These are phyloP conservation scores for Eupleurogrammus muticus DNA, from an alignment of 2,797 vertebrate species.

Conservation along the genomic window DNA sequence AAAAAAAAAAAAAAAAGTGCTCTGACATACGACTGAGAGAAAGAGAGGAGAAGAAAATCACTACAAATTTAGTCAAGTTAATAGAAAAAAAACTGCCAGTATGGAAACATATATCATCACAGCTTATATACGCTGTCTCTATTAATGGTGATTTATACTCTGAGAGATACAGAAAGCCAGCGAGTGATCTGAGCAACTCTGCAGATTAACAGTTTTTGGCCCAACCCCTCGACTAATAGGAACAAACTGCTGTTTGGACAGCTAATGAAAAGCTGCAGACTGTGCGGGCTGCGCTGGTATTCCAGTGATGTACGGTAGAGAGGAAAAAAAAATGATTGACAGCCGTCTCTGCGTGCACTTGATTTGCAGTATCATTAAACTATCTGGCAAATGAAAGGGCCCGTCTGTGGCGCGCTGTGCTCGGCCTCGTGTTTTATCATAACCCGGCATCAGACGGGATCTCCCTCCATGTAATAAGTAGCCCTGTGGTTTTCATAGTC, in stretches of 20 bases:
- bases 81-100: too few relatives aligned
- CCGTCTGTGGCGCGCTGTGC: slow-evolving; percentile 21
- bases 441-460: slow-evolving; percentile 55
- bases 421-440: slow-evolving; percentile 40
- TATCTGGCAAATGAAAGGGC: slow-evolving; percentile 45
- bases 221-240: not conserved
- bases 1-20: too few relatives aligned
- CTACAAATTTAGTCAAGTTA: too few relatives aligned
- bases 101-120: too few relatives aligned
- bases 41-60: too few relatives aligned
- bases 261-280: not conserved
- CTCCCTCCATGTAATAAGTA: slow-evolving; percentile 60
- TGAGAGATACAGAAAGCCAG: not conserved
- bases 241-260: not conserved
- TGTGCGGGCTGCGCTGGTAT: not conserved
- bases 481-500: slow-evolving; percentile 66
- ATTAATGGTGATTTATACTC: slow-evolving; percentile 21
- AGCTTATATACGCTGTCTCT: not conserved
- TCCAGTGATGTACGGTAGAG: not conserved
- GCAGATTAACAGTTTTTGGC: not conserved
- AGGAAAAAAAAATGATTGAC: slow-evolving; percentile 31
- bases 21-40: too few relatives aligned
- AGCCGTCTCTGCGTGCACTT: slow-evolving; percentile 8
- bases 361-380: slow-evolving; percentile 33
- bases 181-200: too few relatives aligned